Percentiles rank a stretch among this genome's conserved stretches.
phyloP scores from a whole-genome alignment of 2,888 invertebrate genomes.

The Acleris emargana region DNA sequence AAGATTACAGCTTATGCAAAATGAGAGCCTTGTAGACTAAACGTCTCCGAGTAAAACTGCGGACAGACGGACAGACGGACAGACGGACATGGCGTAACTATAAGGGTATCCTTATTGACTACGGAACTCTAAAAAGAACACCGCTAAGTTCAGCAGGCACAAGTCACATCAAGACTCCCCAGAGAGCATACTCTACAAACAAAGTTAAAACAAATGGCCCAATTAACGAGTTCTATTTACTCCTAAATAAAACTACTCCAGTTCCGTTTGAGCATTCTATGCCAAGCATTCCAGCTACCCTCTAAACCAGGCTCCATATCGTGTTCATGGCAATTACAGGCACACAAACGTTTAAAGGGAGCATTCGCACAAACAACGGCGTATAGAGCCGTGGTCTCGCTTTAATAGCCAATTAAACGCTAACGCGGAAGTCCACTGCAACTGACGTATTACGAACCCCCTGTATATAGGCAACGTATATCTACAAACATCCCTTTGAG shows the following conservation, averaged over 20 bases:
- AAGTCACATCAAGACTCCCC: not conserved
- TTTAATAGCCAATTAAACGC: conserved; percentile 35
- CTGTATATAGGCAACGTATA: no score
- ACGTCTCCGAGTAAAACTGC: no score
- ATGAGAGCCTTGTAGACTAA: no score
- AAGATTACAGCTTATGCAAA: no score
- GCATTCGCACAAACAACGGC: conserved; percentile 12
- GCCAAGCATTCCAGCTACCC: no score
- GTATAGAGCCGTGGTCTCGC: conserved; percentile 16
- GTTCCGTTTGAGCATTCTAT: no score
- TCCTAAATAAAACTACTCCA: conserved; percentile 7
- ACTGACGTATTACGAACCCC: not conserved
- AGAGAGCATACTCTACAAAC: conserved; percentile 1
- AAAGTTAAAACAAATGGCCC: conserved; percentile 12
- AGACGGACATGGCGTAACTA: no score
- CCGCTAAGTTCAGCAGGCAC: not conserved
- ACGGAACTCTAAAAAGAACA: no score
- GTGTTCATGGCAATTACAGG: not conserved
- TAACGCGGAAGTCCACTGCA: conserved; percentile 10
- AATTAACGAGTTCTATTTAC: conserved; percentile 24
- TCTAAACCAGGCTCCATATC: no score
- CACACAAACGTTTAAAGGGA: not conserved
- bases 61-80: no score
- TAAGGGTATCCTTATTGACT: no score
- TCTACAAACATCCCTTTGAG: no score